phyloP scores from a whole-genome alignment of 2,888 invertebrate genomes.

The Trichogramma dendrolimi region DNA sequence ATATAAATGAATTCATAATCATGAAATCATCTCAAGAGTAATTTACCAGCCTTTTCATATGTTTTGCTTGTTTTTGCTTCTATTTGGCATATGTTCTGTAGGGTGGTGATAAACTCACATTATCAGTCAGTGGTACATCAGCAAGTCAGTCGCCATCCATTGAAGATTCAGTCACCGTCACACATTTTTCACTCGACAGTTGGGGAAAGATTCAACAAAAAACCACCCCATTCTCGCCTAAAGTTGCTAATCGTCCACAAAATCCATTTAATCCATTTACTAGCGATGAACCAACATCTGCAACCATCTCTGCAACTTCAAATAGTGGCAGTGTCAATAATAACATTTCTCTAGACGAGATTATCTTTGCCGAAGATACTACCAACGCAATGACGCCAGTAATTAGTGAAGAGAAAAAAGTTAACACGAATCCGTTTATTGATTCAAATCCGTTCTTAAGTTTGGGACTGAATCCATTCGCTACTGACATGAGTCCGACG shows the following conservation, averaged over 20 bases:
- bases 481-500: slow-evolving; percentile 19
- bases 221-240: slow-evolving; percentile 45
- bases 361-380: slow-evolving; percentile 25
- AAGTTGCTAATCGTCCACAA: slow-evolving; percentile 45
- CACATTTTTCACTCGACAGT: slow-evolving; percentile 56
- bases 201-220: slow-evolving; percentile 56
- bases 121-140: slow-evolving; percentile 59
- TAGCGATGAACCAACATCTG: slow-evolving; percentile 27
- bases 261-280: slow-evolving; percentile 52
- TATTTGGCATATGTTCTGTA: slow-evolving; percentile 38
- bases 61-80: slow-evolving; percentile 39
- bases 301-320: not conserved
- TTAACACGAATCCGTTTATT: slow-evolving; percentile 54
- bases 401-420: slow-evolving; percentile 39
- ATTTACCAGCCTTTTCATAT: slow-evolving; percentile 27
- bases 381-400: slow-evolving; percentile 19
- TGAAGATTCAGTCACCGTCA: slow-evolving; percentile 59
- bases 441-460: slow-evolving; percentile 52
- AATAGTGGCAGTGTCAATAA: slow-evolving; percentile 3
- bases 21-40: slow-evolving; percentile 11
- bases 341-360: slow-evolving; percentile 23
- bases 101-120: slow-evolving; percentile 69
- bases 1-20: too few species aligned
- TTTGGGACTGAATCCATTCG: slow-evolving; percentile 47
- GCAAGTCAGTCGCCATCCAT: slow-evolving; percentile 34